Evolutionary conservation across 2,797 vertebrate species (phyloP).

Genomic region (Spondyliosoma cantharus): DNA sequence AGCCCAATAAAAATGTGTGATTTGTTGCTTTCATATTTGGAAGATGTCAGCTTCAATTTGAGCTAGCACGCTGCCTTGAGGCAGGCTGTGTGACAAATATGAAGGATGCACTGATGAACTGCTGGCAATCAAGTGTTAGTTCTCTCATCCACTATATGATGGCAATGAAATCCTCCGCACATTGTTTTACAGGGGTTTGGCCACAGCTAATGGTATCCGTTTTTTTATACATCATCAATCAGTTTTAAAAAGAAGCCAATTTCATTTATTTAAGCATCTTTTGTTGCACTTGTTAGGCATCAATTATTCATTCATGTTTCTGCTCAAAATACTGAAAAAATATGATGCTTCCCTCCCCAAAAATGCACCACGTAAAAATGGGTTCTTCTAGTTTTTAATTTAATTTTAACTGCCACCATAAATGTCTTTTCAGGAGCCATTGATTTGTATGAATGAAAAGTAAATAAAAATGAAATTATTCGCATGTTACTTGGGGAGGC

Average conservation of each 20-base stretch:
- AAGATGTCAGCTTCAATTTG: conserved; percentile 86
- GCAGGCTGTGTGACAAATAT: conserved; percentile 81
- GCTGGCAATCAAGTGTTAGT: conserved; percentile 83
- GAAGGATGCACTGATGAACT: conserved; percentile 86
- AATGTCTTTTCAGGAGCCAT: neutral
- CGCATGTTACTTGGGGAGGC: neutral
- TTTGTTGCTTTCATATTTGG: conserved; percentile 89
- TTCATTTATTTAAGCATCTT: conserved; percentile 53
- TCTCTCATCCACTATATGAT: conserved; percentile 76
- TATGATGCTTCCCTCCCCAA: neutral
- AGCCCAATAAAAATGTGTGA: conserved; percentile 87
- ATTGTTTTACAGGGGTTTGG: conserved; percentile 54
- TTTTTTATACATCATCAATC: conserved; percentile 50
- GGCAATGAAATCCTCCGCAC: conserved; percentile 69
- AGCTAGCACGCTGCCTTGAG: conserved; percentile 78
- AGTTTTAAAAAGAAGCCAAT: conserved; percentile 29
- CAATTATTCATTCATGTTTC: conserved; percentile 34
- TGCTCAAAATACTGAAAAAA: neutral
- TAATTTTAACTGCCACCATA: neutral
- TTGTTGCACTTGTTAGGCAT: conserved; percentile 40
- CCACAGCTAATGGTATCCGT: conserved; percentile 37
- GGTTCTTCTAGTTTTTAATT: neutral
- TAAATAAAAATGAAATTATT: neutral
- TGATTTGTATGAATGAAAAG: neutral
- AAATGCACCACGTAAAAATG: neutral